phyloP scores from a whole-genome alignment of 2,888 invertebrate species.

The Aquatica leii region DNA sequence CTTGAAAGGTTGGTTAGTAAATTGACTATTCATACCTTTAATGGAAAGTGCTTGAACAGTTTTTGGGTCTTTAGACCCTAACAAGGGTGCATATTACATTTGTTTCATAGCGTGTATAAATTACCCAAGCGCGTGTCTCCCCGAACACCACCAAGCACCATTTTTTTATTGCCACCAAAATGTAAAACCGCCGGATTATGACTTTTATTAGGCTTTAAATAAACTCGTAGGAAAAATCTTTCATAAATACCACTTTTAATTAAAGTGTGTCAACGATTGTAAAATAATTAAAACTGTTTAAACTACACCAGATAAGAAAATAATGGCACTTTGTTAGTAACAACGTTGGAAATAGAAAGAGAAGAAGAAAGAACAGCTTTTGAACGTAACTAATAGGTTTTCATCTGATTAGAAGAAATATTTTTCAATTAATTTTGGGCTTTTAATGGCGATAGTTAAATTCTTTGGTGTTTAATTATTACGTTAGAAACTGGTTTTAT shows the following conservation, averaged over 20 bases:
- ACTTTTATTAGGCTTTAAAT: constrained; percentile 1
- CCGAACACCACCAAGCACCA: too few species aligned
- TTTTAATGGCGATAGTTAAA: too few species aligned
- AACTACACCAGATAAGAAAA: constrained; percentile 8
- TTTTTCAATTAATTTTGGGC: too few species aligned
- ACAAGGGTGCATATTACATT: too few species aligned
- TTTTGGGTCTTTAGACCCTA: too few species aligned
- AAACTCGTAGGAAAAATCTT: constrained; percentile 11
- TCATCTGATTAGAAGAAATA: too few species aligned
- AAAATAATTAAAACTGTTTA: constrained; percentile 13
- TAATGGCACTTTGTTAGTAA: constrained; percentile 2
- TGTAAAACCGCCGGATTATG: background rate
- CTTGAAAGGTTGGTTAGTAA: constrained; percentile 24
- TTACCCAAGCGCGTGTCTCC: too few species aligned
- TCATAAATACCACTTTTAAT: background rate
- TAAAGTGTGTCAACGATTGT: constrained; percentile 7
- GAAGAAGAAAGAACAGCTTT: too few species aligned
- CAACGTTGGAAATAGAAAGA: background rate
- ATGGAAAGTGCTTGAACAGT: constrained; percentile 19
- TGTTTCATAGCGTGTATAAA: too few species aligned
- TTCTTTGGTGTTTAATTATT: too few species aligned
- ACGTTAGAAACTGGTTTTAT: too few species aligned
- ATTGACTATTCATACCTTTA: constrained; percentile 29
- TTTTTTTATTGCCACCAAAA: constrained; percentile 2
- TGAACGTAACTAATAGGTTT: too few species aligned